Evolutionary conservation across 2,797 vertebrate genomes (phyloP), one percentile per base, ranked within the genome.

Genomic region (Cercopithecus diana): DNA sequence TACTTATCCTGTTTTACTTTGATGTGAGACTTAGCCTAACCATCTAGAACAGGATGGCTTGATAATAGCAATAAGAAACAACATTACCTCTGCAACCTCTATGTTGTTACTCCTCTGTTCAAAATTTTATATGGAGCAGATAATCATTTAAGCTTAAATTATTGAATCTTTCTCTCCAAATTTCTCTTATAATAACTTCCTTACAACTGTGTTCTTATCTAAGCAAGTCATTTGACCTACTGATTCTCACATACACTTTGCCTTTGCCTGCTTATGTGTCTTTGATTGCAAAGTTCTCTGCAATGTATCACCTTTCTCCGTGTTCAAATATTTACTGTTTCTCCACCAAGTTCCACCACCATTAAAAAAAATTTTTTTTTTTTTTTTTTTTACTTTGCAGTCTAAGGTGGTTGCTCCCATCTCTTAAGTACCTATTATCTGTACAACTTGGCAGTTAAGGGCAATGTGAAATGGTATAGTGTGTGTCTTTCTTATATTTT

Each of bases 401-500:
- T 80, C 30, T n/a, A 61, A 85, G 22, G 7, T 75, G 43, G 17
- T 88, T 93, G 13, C 26, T 90, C 4, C 4, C 33, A 64, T n/a
- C 36, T 96, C 30, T 92, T 93, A 90, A 67, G 7, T 43, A 50
- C 10, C 15, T 93, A 6, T 92, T 80, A 81, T 39, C 14, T 83
- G 7, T 64, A 70, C 33, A 93, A 61, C 43, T 93, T 79, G 28
- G 41, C 17, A 36, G 17, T 48, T 92, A 84, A 90, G 19, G 33
- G 20, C n/a, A 55, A 28, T 93, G 55, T 93, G 57, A 92, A 43
- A 79, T 82, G 24, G 4, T 22, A 82, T 45, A 86, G 17, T 50
- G 3, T 91, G 84, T 95, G 10, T 33, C 92, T 88, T 55, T 55
- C 48, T 83, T 88, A 5, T 76, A 48, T 87, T 93, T 95, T 84